These are phyloP conservation scores for Choloepus hoffmanni DNA, from an alignment of 2,113 vertebrate species.

Conservation along the genomic window DNA sequence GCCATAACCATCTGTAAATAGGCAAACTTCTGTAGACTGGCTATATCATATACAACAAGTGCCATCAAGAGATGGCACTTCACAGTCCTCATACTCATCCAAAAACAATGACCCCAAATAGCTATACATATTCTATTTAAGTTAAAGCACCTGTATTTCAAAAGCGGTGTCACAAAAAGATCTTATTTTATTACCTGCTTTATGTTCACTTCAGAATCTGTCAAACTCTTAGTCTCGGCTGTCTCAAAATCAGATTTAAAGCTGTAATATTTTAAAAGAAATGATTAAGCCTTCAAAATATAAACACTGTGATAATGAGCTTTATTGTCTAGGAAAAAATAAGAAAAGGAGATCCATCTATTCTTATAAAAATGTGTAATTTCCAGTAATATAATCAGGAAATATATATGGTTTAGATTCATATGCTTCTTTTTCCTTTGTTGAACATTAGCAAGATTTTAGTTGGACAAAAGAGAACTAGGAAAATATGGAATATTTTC, in stretches of 20 bases:
- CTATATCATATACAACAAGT: neutral
- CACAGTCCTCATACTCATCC: neutral
- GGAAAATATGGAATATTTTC: neutral
- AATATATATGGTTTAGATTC: neutral
- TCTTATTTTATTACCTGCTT: slow-evolving; percentile 81
- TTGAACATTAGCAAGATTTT: neutral
- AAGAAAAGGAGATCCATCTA: neutral
- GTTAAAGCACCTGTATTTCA: neutral
- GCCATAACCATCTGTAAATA: neutral
- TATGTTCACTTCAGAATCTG: slow-evolving; percentile 57
- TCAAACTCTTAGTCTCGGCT: neutral
- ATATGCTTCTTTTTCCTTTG: neutral
- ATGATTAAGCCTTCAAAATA: slow-evolving; percentile 58
- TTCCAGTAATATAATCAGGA: slow-evolving; percentile 8
- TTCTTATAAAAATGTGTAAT: slow-evolving; percentile 25
- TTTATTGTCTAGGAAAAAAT: slow-evolving; percentile 16
- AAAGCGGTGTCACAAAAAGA: neutral
- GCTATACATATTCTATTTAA: neutral
- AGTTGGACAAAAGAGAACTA: neutral
- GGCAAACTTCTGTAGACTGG: neutral
- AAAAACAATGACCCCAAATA: neutral
- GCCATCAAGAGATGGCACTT: neutral
- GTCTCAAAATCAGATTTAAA: slow-evolving; percentile 70
- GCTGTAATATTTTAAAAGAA: slow-evolving; percentile 82
- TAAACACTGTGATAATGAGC: neutral